phyloP scores from a whole-genome alignment of 30 jellyfish, hydroid and myxozoan genomes.

The Chironex yamaguchii region DNA sequence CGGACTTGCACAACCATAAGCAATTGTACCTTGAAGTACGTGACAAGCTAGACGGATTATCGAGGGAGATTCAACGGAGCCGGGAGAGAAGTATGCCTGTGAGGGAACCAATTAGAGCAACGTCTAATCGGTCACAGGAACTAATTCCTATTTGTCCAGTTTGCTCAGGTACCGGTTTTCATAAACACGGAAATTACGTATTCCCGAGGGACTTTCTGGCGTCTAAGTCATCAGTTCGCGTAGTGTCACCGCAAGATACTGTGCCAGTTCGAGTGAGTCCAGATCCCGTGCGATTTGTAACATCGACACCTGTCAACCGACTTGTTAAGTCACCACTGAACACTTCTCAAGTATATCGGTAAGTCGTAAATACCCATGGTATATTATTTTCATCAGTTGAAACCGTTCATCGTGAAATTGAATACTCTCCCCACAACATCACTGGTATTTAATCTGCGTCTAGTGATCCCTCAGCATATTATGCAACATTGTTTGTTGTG shows the following conservation, averaged over 20 bases:
- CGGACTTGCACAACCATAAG: neutral
- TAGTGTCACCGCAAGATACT: slow-evolving; percentile 22
- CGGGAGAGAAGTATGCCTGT: neutral
- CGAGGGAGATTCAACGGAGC: slow-evolving; percentile 38
- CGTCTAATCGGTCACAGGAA: neutral
- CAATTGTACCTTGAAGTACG: slow-evolving; percentile 62
- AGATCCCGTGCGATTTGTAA: neutral
- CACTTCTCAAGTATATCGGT: neutral
- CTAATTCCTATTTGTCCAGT: slow-evolving; percentile 65
- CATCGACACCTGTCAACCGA: slow-evolving; percentile 38
- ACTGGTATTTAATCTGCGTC: too few relatives aligned
- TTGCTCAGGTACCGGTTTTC: slow-evolving; percentile 77
- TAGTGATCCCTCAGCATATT: too few relatives aligned
- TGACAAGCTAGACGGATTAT: slow-evolving; percentile 33
- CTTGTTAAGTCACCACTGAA: neutral
- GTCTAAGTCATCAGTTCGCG: slow-evolving; percentile 34
- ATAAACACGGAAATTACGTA: slow-evolving; percentile 62
- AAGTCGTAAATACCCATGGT: neutral
- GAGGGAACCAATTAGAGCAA: neutral
- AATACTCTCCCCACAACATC: too few relatives aligned
- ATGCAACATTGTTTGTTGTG: too few relatives aligned
- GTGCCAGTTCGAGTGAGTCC: neutral
- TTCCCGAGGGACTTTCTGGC: slow-evolving; percentile 69
- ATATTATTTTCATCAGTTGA: too few relatives aligned
- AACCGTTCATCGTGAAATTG: too few relatives aligned